A percentile compares a stretch with the other conserved stretches of the same genome.
phyloP scores from a whole-genome alignment of 35 echinoderm and acorn worm species.

The Acanthaster planci region DNA sequence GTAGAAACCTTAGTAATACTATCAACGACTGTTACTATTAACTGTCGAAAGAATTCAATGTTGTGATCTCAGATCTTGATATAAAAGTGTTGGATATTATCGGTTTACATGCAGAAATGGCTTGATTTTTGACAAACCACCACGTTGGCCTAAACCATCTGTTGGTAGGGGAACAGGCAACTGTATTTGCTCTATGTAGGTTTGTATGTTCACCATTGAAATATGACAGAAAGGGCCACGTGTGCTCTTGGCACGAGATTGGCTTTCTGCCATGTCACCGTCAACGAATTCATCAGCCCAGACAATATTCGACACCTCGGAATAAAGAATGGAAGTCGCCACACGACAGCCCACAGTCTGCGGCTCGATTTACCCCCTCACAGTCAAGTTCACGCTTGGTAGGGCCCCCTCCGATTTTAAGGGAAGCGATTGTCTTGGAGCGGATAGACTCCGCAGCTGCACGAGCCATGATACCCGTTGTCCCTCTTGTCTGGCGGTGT shows the following conservation, averaged over 20 bases:
- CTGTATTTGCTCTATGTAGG: slow-evolving; percentile 7
- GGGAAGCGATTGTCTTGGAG: slow-evolving; percentile 3
- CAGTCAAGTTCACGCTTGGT: slow-evolving; percentile 28
- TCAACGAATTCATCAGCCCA: background rate
- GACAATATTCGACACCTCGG: slow-evolving; percentile 24
- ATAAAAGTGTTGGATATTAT: too few relatives aligned
- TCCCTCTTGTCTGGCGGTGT: slow-evolving; percentile 19
- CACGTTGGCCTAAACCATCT: too few relatives aligned
- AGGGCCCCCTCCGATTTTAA: background rate
- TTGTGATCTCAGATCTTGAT: too few relatives aligned
- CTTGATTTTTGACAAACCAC: too few relatives aligned
- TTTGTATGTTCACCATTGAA: background rate
- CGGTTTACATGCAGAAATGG: too few relatives aligned
- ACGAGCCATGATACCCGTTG: slow-evolving; percentile 14
- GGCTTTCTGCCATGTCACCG: background rate
- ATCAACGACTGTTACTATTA: too few relatives aligned
- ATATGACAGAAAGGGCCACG: background rate
- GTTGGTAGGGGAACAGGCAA: background rate
- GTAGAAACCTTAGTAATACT: too few relatives aligned
- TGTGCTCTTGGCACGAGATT: slow-evolving; percentile 3
- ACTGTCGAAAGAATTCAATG: too few relatives aligned
- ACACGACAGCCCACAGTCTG: slow-evolving; percentile 10
- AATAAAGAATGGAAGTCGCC: background rate
- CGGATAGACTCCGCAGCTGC: slow-evolving; percentile 22
- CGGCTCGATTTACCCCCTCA: background rate